These are phyloP conservation scores for Hypotaenidia philippensis DNA, from an alignment of 2,797 vertebrate genomes.

Conservation along the genomic window DNA sequence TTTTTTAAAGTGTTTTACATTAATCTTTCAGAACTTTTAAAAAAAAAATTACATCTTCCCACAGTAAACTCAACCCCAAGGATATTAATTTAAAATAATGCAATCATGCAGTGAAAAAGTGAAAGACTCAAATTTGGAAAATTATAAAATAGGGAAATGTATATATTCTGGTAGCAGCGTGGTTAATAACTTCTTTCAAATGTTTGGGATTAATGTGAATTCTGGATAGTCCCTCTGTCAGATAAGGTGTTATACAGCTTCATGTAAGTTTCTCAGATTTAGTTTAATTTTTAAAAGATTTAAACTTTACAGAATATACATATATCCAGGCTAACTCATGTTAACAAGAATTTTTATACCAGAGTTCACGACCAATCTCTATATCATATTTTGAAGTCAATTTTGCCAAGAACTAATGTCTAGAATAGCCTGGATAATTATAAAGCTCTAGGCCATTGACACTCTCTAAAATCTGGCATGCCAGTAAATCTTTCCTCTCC, in stretches of 20 bases:
- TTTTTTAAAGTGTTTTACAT: background rate
- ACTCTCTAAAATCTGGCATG: background rate
- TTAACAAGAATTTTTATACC: background rate
- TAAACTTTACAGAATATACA: background rate
- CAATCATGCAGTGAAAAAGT: background rate
- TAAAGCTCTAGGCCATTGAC: background rate
- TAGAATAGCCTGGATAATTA: background rate
- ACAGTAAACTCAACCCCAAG: background rate
- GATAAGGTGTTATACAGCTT: background rate
- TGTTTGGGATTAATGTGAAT: background rate
- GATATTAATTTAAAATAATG: background rate
- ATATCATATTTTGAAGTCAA: background rate
- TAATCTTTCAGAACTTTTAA: background rate
- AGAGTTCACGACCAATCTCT: background rate
- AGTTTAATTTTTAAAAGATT: background rate
- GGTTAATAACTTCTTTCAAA: background rate
- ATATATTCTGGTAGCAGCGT: background rate
- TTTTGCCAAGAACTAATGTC: background rate
- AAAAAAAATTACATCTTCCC: background rate
- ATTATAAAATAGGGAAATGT: background rate
- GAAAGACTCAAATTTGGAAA: background rate
- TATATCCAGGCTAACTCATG: too few relatives aligned
- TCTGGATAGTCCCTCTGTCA: background rate
- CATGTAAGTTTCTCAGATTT: background rate
- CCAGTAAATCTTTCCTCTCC: background rate